Percentiles rank a stretch among this genome's conserved stretches.
Evolutionary conservation across 2,888 invertebrate species (phyloP).

Genomic region (Thymelicus acteon): DNA sequence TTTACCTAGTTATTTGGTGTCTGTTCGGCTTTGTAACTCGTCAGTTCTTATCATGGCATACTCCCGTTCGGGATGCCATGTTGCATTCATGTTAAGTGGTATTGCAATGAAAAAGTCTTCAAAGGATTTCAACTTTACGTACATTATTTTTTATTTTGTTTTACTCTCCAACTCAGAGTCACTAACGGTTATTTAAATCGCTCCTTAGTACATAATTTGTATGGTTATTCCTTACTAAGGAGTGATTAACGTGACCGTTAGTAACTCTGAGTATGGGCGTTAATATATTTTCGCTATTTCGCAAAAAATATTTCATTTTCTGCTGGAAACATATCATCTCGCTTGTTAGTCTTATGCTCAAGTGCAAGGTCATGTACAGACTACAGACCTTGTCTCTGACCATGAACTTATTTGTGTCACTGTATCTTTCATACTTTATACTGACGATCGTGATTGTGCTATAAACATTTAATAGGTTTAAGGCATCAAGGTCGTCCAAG

Average conservation of each 20-base stretch:
- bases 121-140: neutral
- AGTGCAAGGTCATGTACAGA: slow-evolving; percentile 3
- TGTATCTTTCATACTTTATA: slow-evolving; percentile 8
- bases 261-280: too few relatives aligned
- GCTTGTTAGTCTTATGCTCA: neutral
- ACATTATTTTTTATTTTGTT: too few relatives aligned
- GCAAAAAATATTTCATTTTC: too few relatives aligned
- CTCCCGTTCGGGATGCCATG: slow-evolving; percentile 9
- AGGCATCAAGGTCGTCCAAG: neutral
- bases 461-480: neutral
- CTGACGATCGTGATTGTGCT: slow-evolving; percentile 1
- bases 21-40: slow-evolving; percentile 1
- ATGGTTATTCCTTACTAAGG: too few relatives aligned
- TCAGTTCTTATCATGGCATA: neutral
- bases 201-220: too few relatives aligned
- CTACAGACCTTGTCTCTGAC: slow-evolving; percentile 1
- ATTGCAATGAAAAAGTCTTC: slow-evolving; percentile 11
- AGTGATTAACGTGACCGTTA: too few relatives aligned
- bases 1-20: too few relatives aligned
- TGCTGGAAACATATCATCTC: neutral
- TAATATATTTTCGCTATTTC: too few relatives aligned
- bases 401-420: slow-evolving; percentile 8
- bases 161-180: too few relatives aligned
- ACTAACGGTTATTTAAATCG: too few relatives aligned
- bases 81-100: too few relatives aligned